Evolutionary conservation across 2,113 vertebrate genomes (phyloP), one percentile per base, ranked within the genome.

Genomic region (Cricetomys ansorgei): DNA sequence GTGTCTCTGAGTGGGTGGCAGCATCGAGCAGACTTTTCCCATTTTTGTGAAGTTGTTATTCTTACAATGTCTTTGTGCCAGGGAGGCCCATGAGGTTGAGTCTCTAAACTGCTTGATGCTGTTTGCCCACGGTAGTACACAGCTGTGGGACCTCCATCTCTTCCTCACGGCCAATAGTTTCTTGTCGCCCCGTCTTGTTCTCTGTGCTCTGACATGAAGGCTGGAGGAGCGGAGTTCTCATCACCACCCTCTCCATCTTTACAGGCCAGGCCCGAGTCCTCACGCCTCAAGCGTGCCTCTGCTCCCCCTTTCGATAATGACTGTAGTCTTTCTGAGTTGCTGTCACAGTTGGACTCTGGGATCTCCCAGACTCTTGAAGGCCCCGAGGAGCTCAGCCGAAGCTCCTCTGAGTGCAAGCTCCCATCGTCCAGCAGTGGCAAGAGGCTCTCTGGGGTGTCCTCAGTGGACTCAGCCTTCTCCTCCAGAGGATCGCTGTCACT

Each of bases 391-490:
- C 99, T 99, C 67, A 98, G 99, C 97, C 98, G 98, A 83, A 98
- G 99, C 77, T 98, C 97, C 98, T 98, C 99, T 87, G 98, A 99
- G 94, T 98, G 99, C 94, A 99, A 99, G 64, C 99, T 99, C 91
- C 98, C 98, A 0, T 97, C 98, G 0, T 98, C 98, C 2, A 98
- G 98, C 96, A 98, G 98, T 0, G 98, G 98, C 98, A 99, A 99
- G 97, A 96, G 99, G 89, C 99, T 99, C 65, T 99, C 99, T 0
- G 99, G 99, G 34, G 99, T 99, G 98, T 99, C 99, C 3, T 99
- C 99, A 0, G 99, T 99, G 40, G 99, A 99, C 97, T 99, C 99
- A 0, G 99, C 99, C 88, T 99, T 99, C 97, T 99, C 99, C 34
- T 99, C 99, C 48, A 99, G 99, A 93, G 99, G 99, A 80, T 99